These are phyloP conservation scores for Ardeotis arabs DNA, from an alignment of 2,113 vertebrate genomes.

Conservation along the genomic window DNA sequence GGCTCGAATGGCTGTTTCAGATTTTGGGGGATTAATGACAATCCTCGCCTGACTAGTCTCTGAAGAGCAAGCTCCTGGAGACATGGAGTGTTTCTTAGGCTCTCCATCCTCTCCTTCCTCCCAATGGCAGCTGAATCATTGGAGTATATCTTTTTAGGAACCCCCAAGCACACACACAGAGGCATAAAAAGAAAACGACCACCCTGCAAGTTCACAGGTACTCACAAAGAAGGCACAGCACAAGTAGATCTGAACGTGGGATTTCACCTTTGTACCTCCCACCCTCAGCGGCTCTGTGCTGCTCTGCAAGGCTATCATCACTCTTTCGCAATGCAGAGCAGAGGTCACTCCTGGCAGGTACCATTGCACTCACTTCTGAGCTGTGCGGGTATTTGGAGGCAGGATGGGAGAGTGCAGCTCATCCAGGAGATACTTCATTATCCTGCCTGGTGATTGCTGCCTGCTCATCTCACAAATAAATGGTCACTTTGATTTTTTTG, in stretches of 20 bases:
- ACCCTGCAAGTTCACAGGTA: not conserved
- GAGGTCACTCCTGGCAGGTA: too few species aligned
- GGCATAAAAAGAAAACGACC: not conserved
- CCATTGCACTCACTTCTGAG: not conserved
- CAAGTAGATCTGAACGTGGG: accelerated
- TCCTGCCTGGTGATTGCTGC: not conserved
- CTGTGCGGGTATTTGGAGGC: not conserved
- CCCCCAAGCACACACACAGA: not conserved
- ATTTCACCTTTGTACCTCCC: not conserved
- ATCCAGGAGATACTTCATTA: not conserved
- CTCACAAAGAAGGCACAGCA: not conserved
- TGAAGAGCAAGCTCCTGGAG: not conserved
- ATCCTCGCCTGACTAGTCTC: not conserved
- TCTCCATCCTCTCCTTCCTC: not conserved
- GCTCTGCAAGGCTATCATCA: not conserved
- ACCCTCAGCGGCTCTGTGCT: not conserved
- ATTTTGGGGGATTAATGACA: not conserved
- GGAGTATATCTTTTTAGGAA: not conserved
- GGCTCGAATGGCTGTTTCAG: not conserved
- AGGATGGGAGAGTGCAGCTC: not conserved
- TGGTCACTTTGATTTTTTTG: not conserved
- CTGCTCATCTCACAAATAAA: not conserved
- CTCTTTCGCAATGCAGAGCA: not conserved
- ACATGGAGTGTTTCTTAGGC: not conserved
- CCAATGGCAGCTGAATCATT: not conserved